Conservation (phyloP, 2,797 vertebrate species). For the Gallinago solitaria region DNA sequence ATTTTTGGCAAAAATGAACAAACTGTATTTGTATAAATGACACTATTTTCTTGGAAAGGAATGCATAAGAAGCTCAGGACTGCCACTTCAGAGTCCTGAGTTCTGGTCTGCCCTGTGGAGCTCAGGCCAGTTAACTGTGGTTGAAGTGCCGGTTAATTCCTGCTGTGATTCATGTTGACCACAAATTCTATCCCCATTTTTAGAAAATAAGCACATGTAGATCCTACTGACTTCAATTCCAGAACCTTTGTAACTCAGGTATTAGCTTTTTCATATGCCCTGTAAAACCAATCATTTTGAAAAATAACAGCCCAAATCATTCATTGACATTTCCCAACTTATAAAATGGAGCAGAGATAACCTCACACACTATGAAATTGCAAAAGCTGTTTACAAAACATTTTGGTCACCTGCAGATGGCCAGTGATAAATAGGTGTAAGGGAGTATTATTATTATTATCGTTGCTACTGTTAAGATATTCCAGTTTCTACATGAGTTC, state of each 20-base stretch:
- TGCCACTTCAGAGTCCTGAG: neutral
- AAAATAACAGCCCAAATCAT: neutral
- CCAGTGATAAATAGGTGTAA: neutral
- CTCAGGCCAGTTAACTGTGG: neutral
- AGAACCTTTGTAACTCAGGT: neutral
- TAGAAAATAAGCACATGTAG: neutral
- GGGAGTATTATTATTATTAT: neutral
- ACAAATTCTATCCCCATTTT: neutral
- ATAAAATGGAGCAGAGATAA: neutral
- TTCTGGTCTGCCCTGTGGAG: neutral
- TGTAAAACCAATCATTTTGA: neutral
- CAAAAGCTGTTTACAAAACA: neutral
- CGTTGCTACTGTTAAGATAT: neutral
- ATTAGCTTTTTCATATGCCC: neutral
- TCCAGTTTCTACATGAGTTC: neutral
- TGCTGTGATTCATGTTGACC: neutral
- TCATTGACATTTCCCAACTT: neutral
- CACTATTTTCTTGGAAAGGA: neutral
- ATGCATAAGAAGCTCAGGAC: neutral
- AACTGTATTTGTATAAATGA: neutral
- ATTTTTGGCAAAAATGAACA: neutral
- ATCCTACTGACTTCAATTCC: neutral
- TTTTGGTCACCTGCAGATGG: neutral
- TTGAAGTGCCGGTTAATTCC: neutral
- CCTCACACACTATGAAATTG: neutral